Conservation (phyloP, 2,888 invertebrate genomes). For the Dolomedes plantarius region DNA sequence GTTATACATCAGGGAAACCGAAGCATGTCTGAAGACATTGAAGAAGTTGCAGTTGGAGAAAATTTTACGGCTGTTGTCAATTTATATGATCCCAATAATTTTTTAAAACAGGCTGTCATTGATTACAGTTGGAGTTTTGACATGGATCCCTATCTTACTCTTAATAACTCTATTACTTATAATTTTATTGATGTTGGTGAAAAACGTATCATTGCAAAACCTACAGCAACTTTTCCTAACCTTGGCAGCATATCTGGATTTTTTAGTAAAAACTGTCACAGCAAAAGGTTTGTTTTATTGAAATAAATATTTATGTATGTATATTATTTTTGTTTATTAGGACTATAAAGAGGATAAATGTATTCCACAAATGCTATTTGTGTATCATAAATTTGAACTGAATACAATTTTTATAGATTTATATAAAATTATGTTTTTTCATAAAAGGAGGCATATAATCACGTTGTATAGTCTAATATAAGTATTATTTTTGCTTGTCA, state of each 20-base stretch:
- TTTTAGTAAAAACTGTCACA: constrained; percentile 39
- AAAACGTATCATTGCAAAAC: constrained; percentile 32
- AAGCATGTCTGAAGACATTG: constrained; percentile 13
- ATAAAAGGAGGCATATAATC: no score
- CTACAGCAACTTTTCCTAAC: constrained; percentile 45
- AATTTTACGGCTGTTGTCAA: constrained; percentile 29
- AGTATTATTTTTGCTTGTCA: no score
- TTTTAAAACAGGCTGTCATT: constrained; percentile 39
- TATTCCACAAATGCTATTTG: no score
- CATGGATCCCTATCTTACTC: constrained; percentile 32
- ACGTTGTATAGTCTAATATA: no score
- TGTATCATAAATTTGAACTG: no score
- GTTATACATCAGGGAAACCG: constrained; percentile 11
- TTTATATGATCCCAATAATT: constrained; percentile 30
- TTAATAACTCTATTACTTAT: constrained; percentile 32
- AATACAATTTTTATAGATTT: no score
- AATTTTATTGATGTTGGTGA: constrained; percentile 44
- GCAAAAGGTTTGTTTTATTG: constrained; percentile 54
- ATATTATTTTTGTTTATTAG: no score
- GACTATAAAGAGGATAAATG: no score
- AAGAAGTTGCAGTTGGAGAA: constrained; percentile 61
- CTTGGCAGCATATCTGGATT: constrained; percentile 38
- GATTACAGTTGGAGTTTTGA: constrained; percentile 61
- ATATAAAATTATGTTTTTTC: no score
- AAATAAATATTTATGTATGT: no score